phyloP scores from a whole-genome alignment of 2,888 invertebrate genomes.

The Clostera curtula region DNA sequence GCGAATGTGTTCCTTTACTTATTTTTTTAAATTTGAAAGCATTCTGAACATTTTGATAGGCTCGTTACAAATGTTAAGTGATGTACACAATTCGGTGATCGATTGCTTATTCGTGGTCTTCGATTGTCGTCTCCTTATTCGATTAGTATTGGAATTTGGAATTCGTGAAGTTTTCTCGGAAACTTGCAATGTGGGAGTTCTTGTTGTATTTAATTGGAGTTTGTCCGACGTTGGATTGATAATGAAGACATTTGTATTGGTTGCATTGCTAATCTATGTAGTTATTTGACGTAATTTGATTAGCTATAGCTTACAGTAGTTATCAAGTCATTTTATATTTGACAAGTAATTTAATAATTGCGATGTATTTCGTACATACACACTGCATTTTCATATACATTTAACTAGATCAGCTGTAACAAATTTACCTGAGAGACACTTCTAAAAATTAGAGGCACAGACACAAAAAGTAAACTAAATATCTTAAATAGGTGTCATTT shows the following conservation, averaged over 20 bases:
- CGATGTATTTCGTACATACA: no score
- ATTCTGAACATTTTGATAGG: conserved; percentile 11
- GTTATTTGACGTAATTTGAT: no score
- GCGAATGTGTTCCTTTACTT: conserved; percentile 8
- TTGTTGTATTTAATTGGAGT: conserved; percentile 38
- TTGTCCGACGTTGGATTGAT: conserved; percentile 34
- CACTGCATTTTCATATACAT: no score
- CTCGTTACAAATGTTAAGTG: conserved; percentile 30
- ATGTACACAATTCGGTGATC: conserved; percentile 21
- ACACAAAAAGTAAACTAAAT: no score
- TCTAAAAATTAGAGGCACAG: no score
- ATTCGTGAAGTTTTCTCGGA: conserved; percentile 60
- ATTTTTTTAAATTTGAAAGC: conserved; percentile 7
- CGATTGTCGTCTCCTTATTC: conserved; percentile 49
- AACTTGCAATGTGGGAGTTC: conserved; percentile 60
- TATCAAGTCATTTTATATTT: no score
- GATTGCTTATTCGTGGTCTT: conserved; percentile 33
- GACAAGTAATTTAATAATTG: no score
- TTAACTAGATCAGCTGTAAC: conserved; percentile 16
- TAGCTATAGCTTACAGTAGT: no score
- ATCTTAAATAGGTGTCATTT: conserved; percentile 23
- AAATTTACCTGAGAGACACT: no score
- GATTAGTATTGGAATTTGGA: conserved; percentile 54
- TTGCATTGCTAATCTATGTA: conserved; percentile 46
- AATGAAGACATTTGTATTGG: conserved; percentile 64